phyloP scores from a whole-genome alignment of 2,113 vertebrate genomes.

The human (Homo sapiens) region GRCh38 chr4:75975001-75975500 shows the following conservation, averaged over 20 bases:
- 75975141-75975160: neutral
- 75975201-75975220: neutral
- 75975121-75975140: neutral
- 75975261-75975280: neutral
- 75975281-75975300: neutral
- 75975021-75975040: too few species aligned
- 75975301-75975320: neutral
- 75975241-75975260: slow-evolving; percentile 21
- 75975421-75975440: neutral
- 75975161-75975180: neutral
- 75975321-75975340: neutral
- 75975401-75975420: neutral
- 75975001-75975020: too few species aligned
- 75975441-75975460: neutral
- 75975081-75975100: neutral
- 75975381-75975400: neutral
- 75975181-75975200: neutral
- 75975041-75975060: too few species aligned
- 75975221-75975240: neutral
- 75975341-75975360: neutral
- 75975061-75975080: neutral
- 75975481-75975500: neutral
- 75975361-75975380: neutral
- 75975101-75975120: neutral
- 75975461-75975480: neutral